Conservation (phyloP, 92 coral and sea anemone species). For the Heteractis magnifica region DNA sequence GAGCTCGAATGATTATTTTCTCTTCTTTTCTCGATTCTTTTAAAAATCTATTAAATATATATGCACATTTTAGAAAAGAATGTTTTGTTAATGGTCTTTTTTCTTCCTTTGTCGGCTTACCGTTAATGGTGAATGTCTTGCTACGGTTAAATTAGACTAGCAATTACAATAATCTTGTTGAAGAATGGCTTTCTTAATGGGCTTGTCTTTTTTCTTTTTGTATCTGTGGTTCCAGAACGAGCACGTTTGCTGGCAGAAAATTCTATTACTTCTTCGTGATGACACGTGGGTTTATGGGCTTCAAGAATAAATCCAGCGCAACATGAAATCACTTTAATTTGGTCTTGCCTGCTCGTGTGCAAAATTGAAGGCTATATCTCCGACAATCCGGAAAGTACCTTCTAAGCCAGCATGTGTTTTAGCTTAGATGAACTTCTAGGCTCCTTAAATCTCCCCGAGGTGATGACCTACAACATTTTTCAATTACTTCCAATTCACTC, state of each 20-base stretch:
- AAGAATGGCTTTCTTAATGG: background rate
- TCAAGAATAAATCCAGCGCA: background rate
- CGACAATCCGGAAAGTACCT: conserved; percentile 21
- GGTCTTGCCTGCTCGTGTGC: conserved; percentile 9
- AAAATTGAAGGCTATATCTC: conserved; percentile 4
- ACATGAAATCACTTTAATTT: too few species aligned
- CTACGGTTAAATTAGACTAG: background rate
- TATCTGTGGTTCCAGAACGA: background rate
- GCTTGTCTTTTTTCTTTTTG: background rate
- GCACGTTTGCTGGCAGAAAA: background rate
- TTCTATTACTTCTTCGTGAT: background rate
- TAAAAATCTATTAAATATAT: conserved; percentile 2
- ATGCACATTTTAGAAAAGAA: background rate
- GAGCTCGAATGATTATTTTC: background rate
- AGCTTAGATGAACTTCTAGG: conserved; percentile 1
- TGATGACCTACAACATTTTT: conserved; percentile 3
- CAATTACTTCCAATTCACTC: background rate
- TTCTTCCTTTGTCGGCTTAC: conserved; percentile 3
- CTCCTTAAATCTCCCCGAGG: conserved; percentile 8
- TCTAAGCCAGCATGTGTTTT: conserved; percentile 12
- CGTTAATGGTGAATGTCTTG: background rate
- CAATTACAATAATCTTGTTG: background rate
- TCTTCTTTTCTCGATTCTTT: background rate
- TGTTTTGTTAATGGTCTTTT: background rate
- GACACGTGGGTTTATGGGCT: background rate